A percentile compares a stretch with the other conserved stretches of the same genome.
These are phyloP conservation scores for Arizona elegans DNA, from an alignment of 2,113 vertebrate species.

Conservation along the genomic window DNA sequence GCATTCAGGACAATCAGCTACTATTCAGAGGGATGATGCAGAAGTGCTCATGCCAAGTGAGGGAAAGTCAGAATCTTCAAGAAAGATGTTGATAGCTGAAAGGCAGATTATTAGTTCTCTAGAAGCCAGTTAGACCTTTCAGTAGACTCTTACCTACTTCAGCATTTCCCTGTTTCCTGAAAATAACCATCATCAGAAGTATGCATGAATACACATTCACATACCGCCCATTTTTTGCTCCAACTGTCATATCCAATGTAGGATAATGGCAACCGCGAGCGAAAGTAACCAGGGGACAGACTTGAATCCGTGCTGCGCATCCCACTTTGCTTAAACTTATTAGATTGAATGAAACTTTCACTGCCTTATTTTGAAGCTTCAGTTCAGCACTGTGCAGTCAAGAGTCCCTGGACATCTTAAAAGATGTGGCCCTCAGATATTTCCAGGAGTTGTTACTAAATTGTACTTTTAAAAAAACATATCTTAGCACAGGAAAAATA, in stretches of 20 bases:
- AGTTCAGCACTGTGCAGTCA: background rate
- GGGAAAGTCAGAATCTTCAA: background rate
- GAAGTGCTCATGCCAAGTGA: slow-evolving; percentile 11
- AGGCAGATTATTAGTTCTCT: background rate
- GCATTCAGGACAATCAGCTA: slow-evolving; percentile 23
- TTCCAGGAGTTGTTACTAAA: background rate
- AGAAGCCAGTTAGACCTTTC: background rate
- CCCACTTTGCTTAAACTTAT: background rate
- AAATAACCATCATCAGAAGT: background rate
- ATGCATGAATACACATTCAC: background rate
- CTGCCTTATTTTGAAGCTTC: background rate
- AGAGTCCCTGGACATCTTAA: background rate
- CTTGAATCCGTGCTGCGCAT: background rate
- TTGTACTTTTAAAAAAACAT: background rate
- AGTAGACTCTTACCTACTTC: background rate
- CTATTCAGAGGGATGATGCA: slow-evolving; percentile 8
- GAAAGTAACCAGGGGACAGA: background rate
- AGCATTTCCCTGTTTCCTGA: background rate
- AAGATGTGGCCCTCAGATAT: background rate
- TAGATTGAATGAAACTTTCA: background rate
- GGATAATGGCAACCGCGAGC: background rate
- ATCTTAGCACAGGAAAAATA: background rate
- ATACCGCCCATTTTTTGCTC: background rate
- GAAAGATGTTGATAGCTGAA: background rate
- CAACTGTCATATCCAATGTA: background rate